These are phyloP conservation scores for Lasius platythorax DNA, from an alignment of 2,888 invertebrate species.

Conservation along the genomic window DNA sequence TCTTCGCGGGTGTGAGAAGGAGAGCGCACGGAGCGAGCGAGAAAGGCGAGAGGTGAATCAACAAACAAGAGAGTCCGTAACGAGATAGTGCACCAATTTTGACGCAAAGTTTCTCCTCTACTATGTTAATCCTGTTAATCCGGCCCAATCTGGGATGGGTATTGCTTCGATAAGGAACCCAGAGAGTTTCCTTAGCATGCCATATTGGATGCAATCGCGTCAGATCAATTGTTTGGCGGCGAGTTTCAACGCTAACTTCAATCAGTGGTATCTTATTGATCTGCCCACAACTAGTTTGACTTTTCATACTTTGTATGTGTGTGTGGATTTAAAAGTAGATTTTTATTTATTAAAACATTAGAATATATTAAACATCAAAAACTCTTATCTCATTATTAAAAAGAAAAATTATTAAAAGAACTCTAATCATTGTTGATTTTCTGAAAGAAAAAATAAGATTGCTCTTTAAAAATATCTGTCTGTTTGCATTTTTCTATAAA, in stretches of 20 bases:
- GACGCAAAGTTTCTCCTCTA: conserved; percentile 66
- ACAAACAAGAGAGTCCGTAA: conserved; percentile 73
- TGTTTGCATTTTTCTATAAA: neutral
- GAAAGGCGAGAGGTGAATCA: conserved; percentile 53
- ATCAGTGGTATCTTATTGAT: neutral
- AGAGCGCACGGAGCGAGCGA: conserved; percentile 12
- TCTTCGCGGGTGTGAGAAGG: conserved; percentile 48
- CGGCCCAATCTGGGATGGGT: conserved; percentile 49
- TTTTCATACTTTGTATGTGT: neutral
- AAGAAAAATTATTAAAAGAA: neutral
- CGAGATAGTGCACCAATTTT: conserved; percentile 71
- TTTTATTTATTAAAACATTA: conserved; percentile 7
- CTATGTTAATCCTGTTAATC: conserved; percentile 58
- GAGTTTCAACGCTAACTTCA: conserved; percentile 29
- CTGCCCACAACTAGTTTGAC: neutral
- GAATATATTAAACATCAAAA: neutral
- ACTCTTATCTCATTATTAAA: neutral
- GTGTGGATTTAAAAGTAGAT: neutral
- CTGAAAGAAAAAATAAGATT: neutral
- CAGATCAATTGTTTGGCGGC: conserved; percentile 48
- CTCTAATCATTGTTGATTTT: neutral
- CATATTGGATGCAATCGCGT: conserved; percentile 48
- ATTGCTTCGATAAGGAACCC: conserved; percentile 51
- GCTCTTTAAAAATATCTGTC: neutral
- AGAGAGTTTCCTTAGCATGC: conserved; percentile 40